Evolutionary conservation across 2,797 vertebrate genomes (phyloP), one percentile per base, ranked within the genome.

Genomic region (Mormyrus proboscirostris): DNA sequence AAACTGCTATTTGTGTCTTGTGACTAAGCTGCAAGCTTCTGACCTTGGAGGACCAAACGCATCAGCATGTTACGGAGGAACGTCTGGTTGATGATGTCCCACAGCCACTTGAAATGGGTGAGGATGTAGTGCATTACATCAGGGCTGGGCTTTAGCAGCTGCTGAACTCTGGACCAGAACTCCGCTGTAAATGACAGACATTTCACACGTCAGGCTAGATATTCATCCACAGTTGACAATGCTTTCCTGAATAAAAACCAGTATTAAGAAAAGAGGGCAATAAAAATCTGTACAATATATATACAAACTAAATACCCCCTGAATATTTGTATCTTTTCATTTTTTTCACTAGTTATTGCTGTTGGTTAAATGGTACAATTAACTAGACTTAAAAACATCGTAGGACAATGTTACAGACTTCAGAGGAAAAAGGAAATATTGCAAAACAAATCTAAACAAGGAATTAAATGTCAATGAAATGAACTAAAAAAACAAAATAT

Each of bases 91-190:
- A 99, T 88, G 29, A 99, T 55, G 90, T 96, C 89, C 98, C 98
- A 99, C 88, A 99, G 84, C 97, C 96, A 97, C 7, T 94, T 93
- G 91, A 97, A 98, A 10, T 98, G 95, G 0, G 98, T 99, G 86
- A 99, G 95, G 91, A 99, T 55, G 92, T 95, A 98, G 88, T 99
- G 97, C 90, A 93, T 50, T 16, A 93, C 91, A 0, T 93, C 69
- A 1, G 98, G 97, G 2, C 91, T 96, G 73, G 98, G 98, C 91
- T 96, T 97, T 91, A 99, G 44, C 83, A 96, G 84, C 4, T 92
- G 89, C 10, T 87, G 93, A 25, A 99, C 85, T 90, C 95, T 94
- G 0, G 95, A 96, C 97, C 96, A 96, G 33, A 98, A 92, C 89
- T 97, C 97, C 0, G 97, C 98, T 99, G 90, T 19, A 90, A 29